A percentile compares a stretch with the other conserved stretches of the same genome.
Evolutionary conservation across 2,797 vertebrate genomes (phyloP).

Genomic region (Epinephelus malabaricus): DNA sequence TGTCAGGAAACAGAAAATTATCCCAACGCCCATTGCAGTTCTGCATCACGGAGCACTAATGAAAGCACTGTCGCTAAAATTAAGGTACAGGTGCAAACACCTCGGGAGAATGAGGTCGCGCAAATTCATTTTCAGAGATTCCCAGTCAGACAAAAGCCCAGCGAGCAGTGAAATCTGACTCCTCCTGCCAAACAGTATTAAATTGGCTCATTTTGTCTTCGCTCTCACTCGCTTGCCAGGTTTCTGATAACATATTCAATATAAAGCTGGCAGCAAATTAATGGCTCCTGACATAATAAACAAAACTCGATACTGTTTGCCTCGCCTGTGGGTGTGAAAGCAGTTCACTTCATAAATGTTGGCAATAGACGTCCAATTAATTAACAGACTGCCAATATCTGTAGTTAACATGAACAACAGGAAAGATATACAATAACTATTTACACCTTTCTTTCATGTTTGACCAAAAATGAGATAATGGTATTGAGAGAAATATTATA

Average conservation of each 20-base stretch:
- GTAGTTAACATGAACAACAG: slow-evolving; percentile 44
- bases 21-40: slow-evolving; percentile 51
- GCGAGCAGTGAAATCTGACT: slow-evolving; percentile 70
- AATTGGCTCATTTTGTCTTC: slow-evolving; percentile 78
- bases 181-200: slow-evolving; percentile 74
- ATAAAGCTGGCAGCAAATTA: slow-evolving; percentile 77
- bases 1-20: slow-evolving; percentile 67
- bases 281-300: slow-evolving; percentile 79
- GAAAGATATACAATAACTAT: slow-evolving; percentile 17
- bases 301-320: slow-evolving; percentile 73
- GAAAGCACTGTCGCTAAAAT: slow-evolving; percentile 61
- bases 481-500: neutral
- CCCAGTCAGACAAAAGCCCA: slow-evolving; percentile 64
- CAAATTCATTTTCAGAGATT: slow-evolving; percentile 72
- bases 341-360: slow-evolving; percentile 68
- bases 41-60: slow-evolving; percentile 70
- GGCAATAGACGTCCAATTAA: slow-evolving; percentile 59
- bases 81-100: slow-evolving; percentile 70
- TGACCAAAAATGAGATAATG: neutral
- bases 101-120: slow-evolving; percentile 60
- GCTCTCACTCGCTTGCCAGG: slow-evolving; percentile 66
- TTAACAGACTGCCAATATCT: slow-evolving; percentile 64
- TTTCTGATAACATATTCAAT: slow-evolving; percentile 75
- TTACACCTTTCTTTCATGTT: neutral
- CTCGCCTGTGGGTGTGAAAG: slow-evolving; percentile 61